Percentiles rank a stretch among this genome's conserved stretches.
Evolutionary conservation across 2,888 invertebrate genomes (phyloP).

Genomic region (Watsonalla binaria): DNA sequence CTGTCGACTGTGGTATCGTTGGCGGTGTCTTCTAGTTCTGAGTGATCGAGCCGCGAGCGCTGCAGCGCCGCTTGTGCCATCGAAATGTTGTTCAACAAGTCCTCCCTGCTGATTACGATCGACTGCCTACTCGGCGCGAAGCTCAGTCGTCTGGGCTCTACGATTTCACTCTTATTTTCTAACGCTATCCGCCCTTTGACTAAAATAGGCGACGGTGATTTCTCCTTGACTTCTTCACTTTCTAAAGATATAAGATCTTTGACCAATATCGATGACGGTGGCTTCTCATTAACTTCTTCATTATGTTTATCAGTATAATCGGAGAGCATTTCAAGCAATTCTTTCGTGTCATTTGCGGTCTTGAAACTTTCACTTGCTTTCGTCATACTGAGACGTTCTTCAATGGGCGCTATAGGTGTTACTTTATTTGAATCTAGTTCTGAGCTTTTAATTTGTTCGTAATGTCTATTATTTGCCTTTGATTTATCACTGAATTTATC

Average conservation of each 20-base stretch:
- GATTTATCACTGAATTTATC: conserved; percentile 3
- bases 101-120: conserved; percentile 45
- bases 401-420: background rate
- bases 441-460: conserved; percentile 23
- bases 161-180: conserved; percentile 19
- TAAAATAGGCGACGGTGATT: background rate
- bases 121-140: conserved; percentile 40
- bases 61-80: conserved; percentile 51
- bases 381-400: conserved; percentile 1
- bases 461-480: conserved; percentile 18
- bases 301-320: conserved; percentile 43
- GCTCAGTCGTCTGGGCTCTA: conserved; percentile 28
- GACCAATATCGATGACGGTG: background rate
- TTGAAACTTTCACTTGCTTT: conserved; percentile 26
- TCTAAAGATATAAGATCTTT: conserved; percentile 6
- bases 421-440: conserved; percentile 11
- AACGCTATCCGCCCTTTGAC: conserved; percentile 14
- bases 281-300: conserved; percentile 7
- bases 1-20: conserved; percentile 17
- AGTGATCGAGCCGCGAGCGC: conserved; percentile 39
- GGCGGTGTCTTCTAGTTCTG: conserved; percentile 29
- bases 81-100: conserved; percentile 51
- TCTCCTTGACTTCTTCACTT: background rate
- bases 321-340: conserved; percentile 52
- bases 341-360: conserved; percentile 50